Evolutionary conservation across 2,888 invertebrate species (phyloP).

Genomic region (Pachydiplax longipennis): DNA sequence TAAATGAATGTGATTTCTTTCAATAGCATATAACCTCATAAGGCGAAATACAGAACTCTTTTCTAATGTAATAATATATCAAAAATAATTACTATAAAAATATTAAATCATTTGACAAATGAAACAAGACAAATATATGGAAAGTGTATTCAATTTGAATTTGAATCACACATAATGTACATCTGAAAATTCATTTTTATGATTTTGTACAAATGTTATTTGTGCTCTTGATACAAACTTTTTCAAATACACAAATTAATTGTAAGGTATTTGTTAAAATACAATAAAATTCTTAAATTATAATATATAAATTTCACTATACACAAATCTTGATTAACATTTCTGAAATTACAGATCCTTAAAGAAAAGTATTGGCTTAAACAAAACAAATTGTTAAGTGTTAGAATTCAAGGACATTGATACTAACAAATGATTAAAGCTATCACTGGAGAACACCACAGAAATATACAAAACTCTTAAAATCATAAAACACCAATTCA

Average conservation of each 20-base stretch:
- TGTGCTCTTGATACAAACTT: constrained; percentile 32
- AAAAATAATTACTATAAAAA: too few relatives aligned
- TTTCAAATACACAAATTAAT: constrained; percentile 30
- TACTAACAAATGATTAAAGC: constrained; percentile 10
- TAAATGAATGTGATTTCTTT: too few relatives aligned
- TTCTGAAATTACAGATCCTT: neutral
- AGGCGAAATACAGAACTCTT: too few relatives aligned
- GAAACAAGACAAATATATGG: neutral
- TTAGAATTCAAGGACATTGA: neutral
- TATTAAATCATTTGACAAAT: neutral
- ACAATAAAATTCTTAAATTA: constrained; percentile 29
- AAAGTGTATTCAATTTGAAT: constrained; percentile 21
- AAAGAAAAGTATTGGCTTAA: neutral
- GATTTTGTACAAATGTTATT: constrained; percentile 43
- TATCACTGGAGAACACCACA: constrained; percentile 3
- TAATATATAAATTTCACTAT: constrained; percentile 22
- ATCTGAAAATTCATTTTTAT: constrained; percentile 19
- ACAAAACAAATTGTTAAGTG: neutral
- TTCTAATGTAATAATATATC: too few relatives aligned
- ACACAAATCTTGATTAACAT: neutral
- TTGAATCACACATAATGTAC: constrained; percentile 32
- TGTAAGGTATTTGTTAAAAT: constrained; percentile 14
- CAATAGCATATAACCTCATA: too few relatives aligned
- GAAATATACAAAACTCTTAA: neutral
- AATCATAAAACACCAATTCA: constrained; percentile 6